Conservation (phyloP, 2,113 vertebrate species). For the Neopipo cinnamomea region DNA sequence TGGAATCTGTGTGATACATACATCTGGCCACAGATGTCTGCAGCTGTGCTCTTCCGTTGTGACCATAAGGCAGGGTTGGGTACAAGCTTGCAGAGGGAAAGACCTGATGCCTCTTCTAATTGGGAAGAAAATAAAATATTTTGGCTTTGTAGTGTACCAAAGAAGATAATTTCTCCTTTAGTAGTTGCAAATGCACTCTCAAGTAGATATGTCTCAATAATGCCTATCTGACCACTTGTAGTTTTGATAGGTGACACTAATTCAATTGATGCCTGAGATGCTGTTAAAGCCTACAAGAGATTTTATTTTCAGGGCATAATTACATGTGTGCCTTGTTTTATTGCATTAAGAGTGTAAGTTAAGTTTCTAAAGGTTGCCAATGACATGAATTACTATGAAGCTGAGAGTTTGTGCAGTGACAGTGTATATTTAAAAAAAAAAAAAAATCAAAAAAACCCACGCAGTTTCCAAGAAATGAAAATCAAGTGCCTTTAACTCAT, state of each 20-base stretch:
- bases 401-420: not conserved
- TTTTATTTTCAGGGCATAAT: constrained; percentile 25
- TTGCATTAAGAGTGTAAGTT: not conserved
- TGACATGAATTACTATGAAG: not conserved
- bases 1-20: not conserved
- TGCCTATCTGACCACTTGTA: not conserved
- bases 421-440: not conserved
- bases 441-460: no score
- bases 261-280: not conserved
- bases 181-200: not conserved
- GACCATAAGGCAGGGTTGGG: not conserved
- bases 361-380: constrained; percentile 6
- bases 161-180: not conserved
- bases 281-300: not conserved
- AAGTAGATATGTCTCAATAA: not conserved
- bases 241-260: not conserved
- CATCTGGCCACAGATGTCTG: not conserved
- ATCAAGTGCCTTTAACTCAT: not conserved
- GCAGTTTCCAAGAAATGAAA: not conserved
- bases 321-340: not conserved
- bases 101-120: not conserved
- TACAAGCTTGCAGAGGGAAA: not conserved
- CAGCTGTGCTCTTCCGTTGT: not conserved
- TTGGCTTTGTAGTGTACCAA: not conserved
- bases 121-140: not conserved